Conservation (phyloP, 2,888 invertebrate species). For the Plebejus argus region DNA sequence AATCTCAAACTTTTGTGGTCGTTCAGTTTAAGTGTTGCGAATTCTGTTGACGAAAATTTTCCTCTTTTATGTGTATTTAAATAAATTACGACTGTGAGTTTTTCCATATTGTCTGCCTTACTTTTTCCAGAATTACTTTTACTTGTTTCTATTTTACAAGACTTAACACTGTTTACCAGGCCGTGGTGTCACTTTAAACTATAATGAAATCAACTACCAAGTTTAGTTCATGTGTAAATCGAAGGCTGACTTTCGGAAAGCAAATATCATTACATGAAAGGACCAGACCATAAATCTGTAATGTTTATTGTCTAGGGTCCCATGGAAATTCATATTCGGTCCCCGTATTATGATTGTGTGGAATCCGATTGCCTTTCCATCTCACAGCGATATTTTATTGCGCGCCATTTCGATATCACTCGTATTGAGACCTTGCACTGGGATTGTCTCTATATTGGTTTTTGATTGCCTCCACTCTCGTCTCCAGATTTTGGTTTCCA, state of each 20-base stretch:
- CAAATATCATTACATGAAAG: conserved; percentile 6
- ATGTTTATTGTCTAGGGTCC: conserved; percentile 45
- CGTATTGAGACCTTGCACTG: conserved; percentile 57
- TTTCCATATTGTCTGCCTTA: not conserved
- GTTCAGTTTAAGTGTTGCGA: not conserved
- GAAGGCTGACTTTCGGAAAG: not conserved
- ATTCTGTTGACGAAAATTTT: not conserved
- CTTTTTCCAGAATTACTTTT: not conserved
- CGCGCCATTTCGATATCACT: conserved; percentile 67
- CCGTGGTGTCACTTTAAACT: not conserved
- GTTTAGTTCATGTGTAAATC: not conserved
- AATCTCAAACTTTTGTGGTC: conserved; percentile 12
- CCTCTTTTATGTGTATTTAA: not conserved
- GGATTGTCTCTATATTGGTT: conserved; percentile 60
- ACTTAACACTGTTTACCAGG: not conserved
- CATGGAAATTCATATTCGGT: conserved; percentile 48
- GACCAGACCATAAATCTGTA: conserved; percentile 36
- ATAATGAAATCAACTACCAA: not conserved
- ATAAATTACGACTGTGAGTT: not conserved
- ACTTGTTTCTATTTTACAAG: not conserved
- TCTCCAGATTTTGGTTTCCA: conserved; percentile 38
- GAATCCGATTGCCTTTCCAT: conserved; percentile 66
- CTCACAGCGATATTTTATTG: conserved; percentile 74
- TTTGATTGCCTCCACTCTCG: conserved; percentile 61
- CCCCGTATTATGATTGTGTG: conserved; percentile 57